Percentiles rank a stretch among this genome's conserved stretches.
Evolutionary conservation across 1,140 invertebrate species (phyloP).

Genomic region (Aphidius ervi): DNA sequence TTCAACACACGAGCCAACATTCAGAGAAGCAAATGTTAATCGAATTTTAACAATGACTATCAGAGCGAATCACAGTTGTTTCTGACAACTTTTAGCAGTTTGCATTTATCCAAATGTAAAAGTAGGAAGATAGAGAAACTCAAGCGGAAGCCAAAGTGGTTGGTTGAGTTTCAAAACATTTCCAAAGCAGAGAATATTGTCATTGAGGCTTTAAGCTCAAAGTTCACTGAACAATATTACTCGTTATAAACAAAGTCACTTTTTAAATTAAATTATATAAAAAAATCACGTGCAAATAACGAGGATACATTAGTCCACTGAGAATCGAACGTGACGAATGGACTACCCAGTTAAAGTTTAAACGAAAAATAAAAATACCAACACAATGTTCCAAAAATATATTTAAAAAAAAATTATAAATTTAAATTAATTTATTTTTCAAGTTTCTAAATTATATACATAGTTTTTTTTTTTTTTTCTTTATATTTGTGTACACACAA

Average conservation of each 20-base stretch:
- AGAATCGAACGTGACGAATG: slow-evolving; percentile 23
- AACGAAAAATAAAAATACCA: too few species aligned
- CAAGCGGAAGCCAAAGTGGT: slow-evolving; percentile 13
- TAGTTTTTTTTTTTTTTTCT: too few species aligned
- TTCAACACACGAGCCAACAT: too few species aligned
- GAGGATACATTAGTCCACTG: slow-evolving; percentile 19
- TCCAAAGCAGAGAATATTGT: background rate
- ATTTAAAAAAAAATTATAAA: too few species aligned
- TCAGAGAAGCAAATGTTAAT: background rate
- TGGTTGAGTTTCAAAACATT: slow-evolving; percentile 10
- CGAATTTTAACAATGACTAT: slow-evolving; percentile 13
- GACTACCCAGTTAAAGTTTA: background rate
- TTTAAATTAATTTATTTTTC: too few species aligned
- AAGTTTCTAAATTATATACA: too few species aligned
- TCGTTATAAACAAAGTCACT: background rate
- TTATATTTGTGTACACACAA: background rate
- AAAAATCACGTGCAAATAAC: slow-evolving; percentile 15
- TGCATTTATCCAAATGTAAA: background rate
- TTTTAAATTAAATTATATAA: background rate
- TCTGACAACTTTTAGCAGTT: slow-evolving; percentile 5
- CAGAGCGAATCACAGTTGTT: slow-evolving; percentile 18
- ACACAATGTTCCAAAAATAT: too few species aligned
- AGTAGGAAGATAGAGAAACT: slow-evolving; percentile 1
- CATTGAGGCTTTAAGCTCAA: background rate
- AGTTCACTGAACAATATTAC: slow-evolving; percentile 9